Percentiles rank a stretch among this genome's conserved stretches.
phyloP scores from a whole-genome alignment of 2,113 vertebrate species.

The Thomomys bottae region DNA sequence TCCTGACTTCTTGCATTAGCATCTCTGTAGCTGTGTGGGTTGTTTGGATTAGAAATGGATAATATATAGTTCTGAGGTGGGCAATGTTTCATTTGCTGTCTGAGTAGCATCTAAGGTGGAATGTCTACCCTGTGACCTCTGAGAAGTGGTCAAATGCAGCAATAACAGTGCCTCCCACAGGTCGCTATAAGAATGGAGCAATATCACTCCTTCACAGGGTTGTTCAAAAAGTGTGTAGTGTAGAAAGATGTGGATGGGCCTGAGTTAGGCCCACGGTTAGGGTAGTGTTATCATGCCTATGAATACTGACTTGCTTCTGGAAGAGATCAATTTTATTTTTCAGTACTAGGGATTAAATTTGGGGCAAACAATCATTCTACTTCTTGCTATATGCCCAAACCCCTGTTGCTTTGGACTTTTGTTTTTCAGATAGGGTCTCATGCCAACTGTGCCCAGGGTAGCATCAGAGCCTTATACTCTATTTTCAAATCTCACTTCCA shows the following conservation, averaged over 20 bases:
- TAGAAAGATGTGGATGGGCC: accelerated
- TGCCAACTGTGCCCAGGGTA: too few species aligned
- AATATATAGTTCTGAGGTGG: neutral
- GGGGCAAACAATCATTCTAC: too few species aligned
- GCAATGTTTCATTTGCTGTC: conserved; percentile 11
- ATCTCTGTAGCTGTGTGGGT: neutral
- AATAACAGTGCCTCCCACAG: neutral
- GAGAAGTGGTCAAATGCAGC: neutral
- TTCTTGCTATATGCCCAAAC: too few species aligned
- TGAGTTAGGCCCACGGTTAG: neutral
- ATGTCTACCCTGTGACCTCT: neutral
- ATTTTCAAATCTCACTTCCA: too few species aligned
- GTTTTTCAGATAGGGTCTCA: too few species aligned
- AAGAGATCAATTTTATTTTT: neutral
- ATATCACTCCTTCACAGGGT: neutral
- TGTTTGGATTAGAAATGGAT: neutral
- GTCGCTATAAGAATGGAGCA: neutral
- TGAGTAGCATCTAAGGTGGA: neutral
- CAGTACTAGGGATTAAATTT: too few species aligned
- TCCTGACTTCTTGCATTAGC: neutral
- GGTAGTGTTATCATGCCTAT: neutral
- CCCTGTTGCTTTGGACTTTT: too few species aligned
- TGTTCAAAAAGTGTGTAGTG: neutral
- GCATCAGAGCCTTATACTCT: too few species aligned
- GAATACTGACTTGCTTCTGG: neutral